A percentile compares a stretch with the other conserved stretches of the same genome.
Conservation (phyloP, 2,113 vertebrate species). For the Chamaetylas fuelleborni region DNA sequence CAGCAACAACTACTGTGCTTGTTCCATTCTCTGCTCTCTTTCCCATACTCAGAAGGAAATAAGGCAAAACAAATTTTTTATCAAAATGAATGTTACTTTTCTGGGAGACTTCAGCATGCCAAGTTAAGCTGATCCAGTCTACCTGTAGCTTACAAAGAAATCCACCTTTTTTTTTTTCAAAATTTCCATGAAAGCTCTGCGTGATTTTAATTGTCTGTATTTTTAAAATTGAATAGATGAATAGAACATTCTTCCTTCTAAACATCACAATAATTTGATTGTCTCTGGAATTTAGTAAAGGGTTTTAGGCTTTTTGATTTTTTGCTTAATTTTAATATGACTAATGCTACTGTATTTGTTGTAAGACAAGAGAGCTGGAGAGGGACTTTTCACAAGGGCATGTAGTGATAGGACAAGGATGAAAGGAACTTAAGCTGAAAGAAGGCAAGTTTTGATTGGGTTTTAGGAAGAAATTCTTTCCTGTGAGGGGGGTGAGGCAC, state of each 20-base stretch:
- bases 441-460: not conserved
- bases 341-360: not conserved
- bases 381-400: rapidly evolving
- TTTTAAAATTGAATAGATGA: not conserved
- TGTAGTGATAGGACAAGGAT: not conserved
- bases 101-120: not conserved
- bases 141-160: not conserved
- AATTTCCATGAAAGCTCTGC: not conserved
- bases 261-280: not conserved
- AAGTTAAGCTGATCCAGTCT: not conserved
- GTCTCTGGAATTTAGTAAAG: not conserved
- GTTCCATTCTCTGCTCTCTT: not conserved
- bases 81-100: not conserved
- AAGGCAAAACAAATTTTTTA: not conserved
- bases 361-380: not conserved
- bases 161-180: not conserved
- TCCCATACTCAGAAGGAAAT: not conserved
- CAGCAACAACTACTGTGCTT: not conserved
- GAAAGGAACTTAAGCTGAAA: not conserved
- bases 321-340: not conserved
- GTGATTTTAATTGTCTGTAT: not conserved
- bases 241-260: not conserved
- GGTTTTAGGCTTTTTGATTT: not conserved
- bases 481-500: not conserved
- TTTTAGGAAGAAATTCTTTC: not conserved